Percentiles rank a stretch among this genome's conserved stretches.
phyloP scores from a whole-genome alignment of 2,797 vertebrate species.

The Ateles fusciceps region DNA sequence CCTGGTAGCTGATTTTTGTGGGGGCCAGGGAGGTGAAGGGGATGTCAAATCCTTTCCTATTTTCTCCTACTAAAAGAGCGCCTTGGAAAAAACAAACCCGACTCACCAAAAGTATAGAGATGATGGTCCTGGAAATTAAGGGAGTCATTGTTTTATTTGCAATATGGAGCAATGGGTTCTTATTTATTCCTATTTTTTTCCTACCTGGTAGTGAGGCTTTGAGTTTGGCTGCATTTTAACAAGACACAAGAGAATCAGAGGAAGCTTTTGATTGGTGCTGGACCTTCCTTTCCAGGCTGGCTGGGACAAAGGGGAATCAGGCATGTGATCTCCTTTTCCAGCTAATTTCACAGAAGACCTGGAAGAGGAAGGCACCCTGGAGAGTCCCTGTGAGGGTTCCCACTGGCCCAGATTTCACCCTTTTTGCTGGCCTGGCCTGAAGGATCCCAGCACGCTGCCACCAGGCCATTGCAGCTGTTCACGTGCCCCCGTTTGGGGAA shows the following conservation, averaged over 20 bases:
- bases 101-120: neutral
- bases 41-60: neutral
- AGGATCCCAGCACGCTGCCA: constrained; percentile 51
- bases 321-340: constrained; percentile 74
- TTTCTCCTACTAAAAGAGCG: neutral
- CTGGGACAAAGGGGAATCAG: neutral
- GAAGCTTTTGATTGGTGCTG: neutral
- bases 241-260: constrained; percentile 4
- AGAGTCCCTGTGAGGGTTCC: constrained; percentile 75
- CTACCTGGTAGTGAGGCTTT: neutral
- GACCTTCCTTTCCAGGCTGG: constrained; percentile 17
- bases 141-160: neutral
- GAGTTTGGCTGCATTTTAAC: neutral
- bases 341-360: constrained; percentile 75
- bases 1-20: neutral
- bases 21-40: neutral
- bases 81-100: neutral
- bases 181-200: neutral
- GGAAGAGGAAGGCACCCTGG: constrained; percentile 58
- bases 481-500: constrained; percentile 77
- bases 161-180: neutral
- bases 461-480: constrained; percentile 66
- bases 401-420: constrained; percentile 60
- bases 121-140: neutral
- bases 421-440: constrained; percentile 57